These are phyloP conservation scores for Paraplagusia blochii DNA, from an alignment of 2,113 vertebrate genomes.

Conservation along the genomic window DNA sequence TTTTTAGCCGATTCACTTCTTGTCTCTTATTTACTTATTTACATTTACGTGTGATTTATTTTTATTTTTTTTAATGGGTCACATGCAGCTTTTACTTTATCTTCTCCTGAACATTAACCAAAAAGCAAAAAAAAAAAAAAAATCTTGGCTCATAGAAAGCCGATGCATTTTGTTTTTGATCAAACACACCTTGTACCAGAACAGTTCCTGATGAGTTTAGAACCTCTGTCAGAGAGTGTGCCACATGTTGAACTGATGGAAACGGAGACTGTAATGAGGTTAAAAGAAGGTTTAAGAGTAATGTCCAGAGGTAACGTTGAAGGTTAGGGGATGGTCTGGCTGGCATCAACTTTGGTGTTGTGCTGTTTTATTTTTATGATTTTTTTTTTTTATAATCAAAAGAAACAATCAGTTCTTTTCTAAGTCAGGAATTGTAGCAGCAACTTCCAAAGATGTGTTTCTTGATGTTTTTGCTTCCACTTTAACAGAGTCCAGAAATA, in stretches of 20 bases:
- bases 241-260: conserved; percentile 62
- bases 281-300: conserved; percentile 78
- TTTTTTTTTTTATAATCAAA: conserved; percentile 57
- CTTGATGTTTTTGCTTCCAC: conserved; percentile 48
- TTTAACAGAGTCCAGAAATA: conserved; percentile 72
- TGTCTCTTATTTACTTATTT: conserved; percentile 46
- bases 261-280: conserved; percentile 71
- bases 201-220: conserved; percentile 7
- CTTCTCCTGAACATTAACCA: conserved; percentile 55
- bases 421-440: conserved; percentile 69
- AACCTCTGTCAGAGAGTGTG: conserved; percentile 18
- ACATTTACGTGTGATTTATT: conserved; percentile 51
- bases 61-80: conserved; percentile 44
- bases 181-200: conserved; percentile 20
- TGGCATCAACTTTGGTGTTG: conserved; percentile 57
- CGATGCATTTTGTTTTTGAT: conserved; percentile 55
- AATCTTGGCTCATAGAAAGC: conserved; percentile 33
- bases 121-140: conserved; percentile 41
- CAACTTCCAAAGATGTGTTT: conserved; percentile 87
- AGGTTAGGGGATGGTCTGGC: conserved; percentile 77
- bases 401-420: conserved; percentile 78
- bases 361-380: conserved; percentile 68
- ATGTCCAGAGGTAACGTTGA: conserved; percentile 77
- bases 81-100: conserved; percentile 55
- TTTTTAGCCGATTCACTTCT: conserved; percentile 24